These are phyloP conservation scores for Cryptoprocta ferox DNA, from an alignment of 2,797 vertebrate species.

Conservation along the genomic window DNA sequence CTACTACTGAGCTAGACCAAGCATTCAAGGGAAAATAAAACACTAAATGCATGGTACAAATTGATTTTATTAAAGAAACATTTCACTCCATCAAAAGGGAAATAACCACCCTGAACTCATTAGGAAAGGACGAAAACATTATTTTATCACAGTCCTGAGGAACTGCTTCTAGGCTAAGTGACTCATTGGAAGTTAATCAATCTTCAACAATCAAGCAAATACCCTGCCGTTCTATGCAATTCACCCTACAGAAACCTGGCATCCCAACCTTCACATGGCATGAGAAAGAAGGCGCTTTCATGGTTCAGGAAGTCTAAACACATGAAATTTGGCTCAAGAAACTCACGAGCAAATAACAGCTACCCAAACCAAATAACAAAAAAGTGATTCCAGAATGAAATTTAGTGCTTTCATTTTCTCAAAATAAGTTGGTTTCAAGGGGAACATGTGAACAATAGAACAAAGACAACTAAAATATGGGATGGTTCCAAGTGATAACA, in stretches of 20 bases:
- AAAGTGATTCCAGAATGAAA: conserved; percentile 36
- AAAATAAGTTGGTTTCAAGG: conserved; percentile 29
- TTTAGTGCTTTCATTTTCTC: conserved; percentile 11
- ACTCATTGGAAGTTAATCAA: conserved; percentile 52
- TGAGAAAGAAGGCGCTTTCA: neutral
- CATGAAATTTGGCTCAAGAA: neutral
- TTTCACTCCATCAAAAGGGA: conserved; percentile 47
- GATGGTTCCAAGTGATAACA: conserved; percentile 12
- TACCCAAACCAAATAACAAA: neutral
- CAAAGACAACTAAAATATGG: neutral
- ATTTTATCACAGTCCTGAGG: conserved; percentile 28
- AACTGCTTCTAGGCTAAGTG: conserved; percentile 45
- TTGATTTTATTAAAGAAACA: conserved; percentile 42
- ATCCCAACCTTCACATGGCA: neutral
- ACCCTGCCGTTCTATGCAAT: neutral
- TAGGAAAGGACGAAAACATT: conserved; percentile 68
- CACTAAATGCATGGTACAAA: conserved; percentile 57
- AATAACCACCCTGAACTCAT: conserved; percentile 55
- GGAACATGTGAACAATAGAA: neutral
- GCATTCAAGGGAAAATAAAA: conserved; percentile 59
- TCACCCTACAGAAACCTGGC: neutral
- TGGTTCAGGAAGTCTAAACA: neutral
- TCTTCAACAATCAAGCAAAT: conserved; percentile 15
- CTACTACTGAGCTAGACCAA: conserved; percentile 62
- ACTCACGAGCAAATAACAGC: neutral